Evolutionary conservation across 2,888 invertebrate genomes (phyloP).

Genomic region (Sesia bembeciformis): DNA sequence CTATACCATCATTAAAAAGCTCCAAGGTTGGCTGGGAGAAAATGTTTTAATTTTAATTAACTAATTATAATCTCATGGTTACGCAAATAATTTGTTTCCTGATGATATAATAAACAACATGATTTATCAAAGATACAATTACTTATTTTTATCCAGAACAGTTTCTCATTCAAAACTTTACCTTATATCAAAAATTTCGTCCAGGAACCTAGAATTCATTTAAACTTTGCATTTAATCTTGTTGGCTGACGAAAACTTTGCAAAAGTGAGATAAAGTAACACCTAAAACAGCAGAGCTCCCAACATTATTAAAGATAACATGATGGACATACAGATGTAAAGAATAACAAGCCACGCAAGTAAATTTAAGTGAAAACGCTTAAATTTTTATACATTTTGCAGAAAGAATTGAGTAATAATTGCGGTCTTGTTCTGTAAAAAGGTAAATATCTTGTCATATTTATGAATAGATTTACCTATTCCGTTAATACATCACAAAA

Average conservation of each 20-base stretch:
- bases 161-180: conserved; percentile 11
- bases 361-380: neutral
- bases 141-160: neutral
- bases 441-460: no score
- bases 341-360: conserved; percentile 3
- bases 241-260: conserved; percentile 55
- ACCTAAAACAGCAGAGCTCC: conserved; percentile 52
- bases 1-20: no score
- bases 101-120: neutral
- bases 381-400: neutral
- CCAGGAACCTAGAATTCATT: conserved; percentile 59
- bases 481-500: no score
- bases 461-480: no score
- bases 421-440: no score
- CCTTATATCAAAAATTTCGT: conserved; percentile 45
- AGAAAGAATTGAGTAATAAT: no score
- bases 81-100: no score
- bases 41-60: no score
- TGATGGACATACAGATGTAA: conserved; percentile 18
- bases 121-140: neutral
- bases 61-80: no score
- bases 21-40: no score
- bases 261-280: conserved; percentile 60
- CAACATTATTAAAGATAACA: conserved; percentile 44
- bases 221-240: conserved; percentile 69